These are phyloP conservation scores for Mnemiopsis leidyi DNA, from an alignment of 37 sponge, comb jelly and placozoan genomes.

Conservation along the genomic window DNA sequence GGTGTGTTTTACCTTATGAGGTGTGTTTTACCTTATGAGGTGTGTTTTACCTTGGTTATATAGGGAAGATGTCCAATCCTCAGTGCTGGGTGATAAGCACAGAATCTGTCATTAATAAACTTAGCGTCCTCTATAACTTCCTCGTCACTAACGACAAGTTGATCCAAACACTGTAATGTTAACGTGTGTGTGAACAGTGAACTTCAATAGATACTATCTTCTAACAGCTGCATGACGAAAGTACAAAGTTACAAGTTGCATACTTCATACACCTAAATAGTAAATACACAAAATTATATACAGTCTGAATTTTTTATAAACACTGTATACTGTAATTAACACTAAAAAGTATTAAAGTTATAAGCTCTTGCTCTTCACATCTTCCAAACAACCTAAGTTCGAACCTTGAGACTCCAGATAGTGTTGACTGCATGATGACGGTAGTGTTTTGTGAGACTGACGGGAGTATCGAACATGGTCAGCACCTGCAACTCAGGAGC, in stretches of 20 bases:
- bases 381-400: too few species aligned
- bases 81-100: constrained; percentile 47
- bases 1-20: too few species aligned
- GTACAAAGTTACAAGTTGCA: not conserved
- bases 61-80: constrained; percentile 54
- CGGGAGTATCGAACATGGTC: constrained; percentile 79
- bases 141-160: constrained; percentile 79
- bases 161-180: constrained; percentile 72
- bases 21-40: too few species aligned
- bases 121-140: constrained; percentile 80
- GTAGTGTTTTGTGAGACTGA: constrained; percentile 71
- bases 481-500: constrained; percentile 68
- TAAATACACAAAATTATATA: not conserved
- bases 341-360: too few species aligned
- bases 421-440: constrained; percentile 81
- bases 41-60: constrained; percentile 52
- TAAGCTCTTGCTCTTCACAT: too few species aligned
- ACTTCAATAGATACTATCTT: not conserved
- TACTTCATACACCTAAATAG: not conserved
- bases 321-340: too few species aligned
- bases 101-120: constrained; percentile 65
- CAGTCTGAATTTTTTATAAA: too few species aligned
- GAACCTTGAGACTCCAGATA: constrained; percentile 62
- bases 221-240: not conserved
- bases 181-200: not conserved